Percentiles rank a stretch among this genome's conserved stretches.
These are phyloP conservation scores for Geothlypis trichas DNA, from an alignment of 2,113 vertebrate genomes.

Conservation along the genomic window DNA sequence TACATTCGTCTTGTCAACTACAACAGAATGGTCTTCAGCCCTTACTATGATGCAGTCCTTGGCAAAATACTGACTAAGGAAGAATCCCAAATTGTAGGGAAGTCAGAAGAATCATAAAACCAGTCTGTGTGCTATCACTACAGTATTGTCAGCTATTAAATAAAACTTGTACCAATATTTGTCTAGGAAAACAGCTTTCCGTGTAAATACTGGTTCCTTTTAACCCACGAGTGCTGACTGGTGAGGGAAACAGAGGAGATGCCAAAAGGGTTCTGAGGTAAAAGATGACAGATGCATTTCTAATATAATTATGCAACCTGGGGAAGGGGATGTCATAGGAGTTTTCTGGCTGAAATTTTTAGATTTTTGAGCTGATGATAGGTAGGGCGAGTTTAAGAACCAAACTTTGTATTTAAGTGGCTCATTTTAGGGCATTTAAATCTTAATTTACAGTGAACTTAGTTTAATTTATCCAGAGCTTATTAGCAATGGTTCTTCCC, in stretches of 20 bases:
- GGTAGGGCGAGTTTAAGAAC: neutral
- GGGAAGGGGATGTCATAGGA: neutral
- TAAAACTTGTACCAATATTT: neutral
- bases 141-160: neutral
- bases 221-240: neutral
- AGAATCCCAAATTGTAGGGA: constrained; percentile 13
- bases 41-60: constrained; percentile 89
- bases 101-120: constrained; percentile 10
- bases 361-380: neutral
- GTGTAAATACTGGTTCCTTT: constrained; percentile 44
- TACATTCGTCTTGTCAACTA: constrained; percentile 90
- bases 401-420: constrained; percentile 5
- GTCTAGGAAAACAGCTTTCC: constrained; percentile 65
- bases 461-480: neutral
- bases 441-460: constrained; percentile 6
- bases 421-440: constrained; percentile 23
- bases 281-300: constrained; percentile 20
- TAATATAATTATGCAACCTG: constrained; percentile 41
- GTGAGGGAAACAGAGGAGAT: neutral
- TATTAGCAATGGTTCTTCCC: neutral
- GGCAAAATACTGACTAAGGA: constrained; percentile 73
- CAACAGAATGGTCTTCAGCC: constrained; percentile 97
- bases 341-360: constrained; percentile 13
- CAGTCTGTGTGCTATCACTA: neutral
- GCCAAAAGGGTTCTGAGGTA: neutral